Evolutionary conservation across 2,888 invertebrate genomes (phyloP), one percentile per base, ranked within the genome.

Genomic region (Caenorhabditis macrosperma): DNA sequence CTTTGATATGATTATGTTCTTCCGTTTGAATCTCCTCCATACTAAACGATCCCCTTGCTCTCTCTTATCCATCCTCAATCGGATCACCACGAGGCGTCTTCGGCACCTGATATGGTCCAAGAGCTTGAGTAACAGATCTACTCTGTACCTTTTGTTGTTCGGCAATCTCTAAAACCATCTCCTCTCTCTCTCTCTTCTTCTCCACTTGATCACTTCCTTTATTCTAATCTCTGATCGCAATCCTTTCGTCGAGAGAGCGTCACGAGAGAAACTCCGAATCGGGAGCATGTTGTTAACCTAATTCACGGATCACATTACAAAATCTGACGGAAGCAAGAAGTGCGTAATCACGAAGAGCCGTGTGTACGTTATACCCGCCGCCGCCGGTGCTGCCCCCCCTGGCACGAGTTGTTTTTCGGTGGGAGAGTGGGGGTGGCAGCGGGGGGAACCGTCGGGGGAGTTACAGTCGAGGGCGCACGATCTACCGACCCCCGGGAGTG

Each of bases 271-370:
- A 4, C 44, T 2, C n/a, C 44, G 28, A 28, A 54, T 30, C 52
- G n/a, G n/a, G 3, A 15, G 48, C 48, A 48, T 48, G 48, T 50
- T 5, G 28, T 41, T 71, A 61, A 61, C 54, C 44, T 24, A 61
- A 71, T 71, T 61, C 54, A 30, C 46, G 28, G 17, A 61, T 54
- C 41, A 17, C 69, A 54, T 71, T 61, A 71, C 33, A 30, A 26
- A 71, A 61, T 71, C 69, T 71, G 69, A 71, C 69, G 44, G 59
- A 54, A 5, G 28, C n/a, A 24, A 50, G 26, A 50, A 50, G 12
- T 50, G 24, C n/a, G 52, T 28, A 54, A 54, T 48, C 48, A 30
- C n/a, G 52, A 30, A 54, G 52, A 28, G n/a, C n/a, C n/a, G 5
- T 28, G 28, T 28, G n/a, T 54, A 54, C 30, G 52, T 54, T 30